These are phyloP conservation scores for Thera obeliscata DNA, from an alignment of 2,888 invertebrate genomes.

Conservation along the genomic window DNA sequence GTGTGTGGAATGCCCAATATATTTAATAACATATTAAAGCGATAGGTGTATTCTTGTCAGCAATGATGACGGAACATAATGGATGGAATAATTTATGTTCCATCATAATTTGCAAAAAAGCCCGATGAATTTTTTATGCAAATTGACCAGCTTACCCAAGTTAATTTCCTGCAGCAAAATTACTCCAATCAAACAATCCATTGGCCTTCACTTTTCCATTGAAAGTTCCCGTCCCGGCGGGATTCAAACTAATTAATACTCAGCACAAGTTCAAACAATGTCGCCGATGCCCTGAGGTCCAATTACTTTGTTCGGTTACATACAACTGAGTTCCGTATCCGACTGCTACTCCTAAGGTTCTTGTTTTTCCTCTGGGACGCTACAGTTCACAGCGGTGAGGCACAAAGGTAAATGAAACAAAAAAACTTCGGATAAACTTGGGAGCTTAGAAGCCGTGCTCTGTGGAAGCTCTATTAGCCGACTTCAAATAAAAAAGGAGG, in stretches of 20 bases:
- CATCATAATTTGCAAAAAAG: no score
- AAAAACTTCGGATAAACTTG: no score
- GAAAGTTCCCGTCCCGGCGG: slow-evolving; percentile 42
- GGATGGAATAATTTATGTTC: no score
- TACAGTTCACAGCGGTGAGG: slow-evolving; percentile 15
- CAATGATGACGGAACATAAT: no score
- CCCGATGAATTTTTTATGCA: neutral
- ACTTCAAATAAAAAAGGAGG: no score
- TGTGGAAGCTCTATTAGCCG: no score
- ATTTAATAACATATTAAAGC: no score
- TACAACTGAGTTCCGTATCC: slow-evolving; percentile 38
- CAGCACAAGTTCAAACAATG: slow-evolving; percentile 57
- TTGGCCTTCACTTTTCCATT: slow-evolving; percentile 51
- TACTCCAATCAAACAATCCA: slow-evolving; percentile 46
- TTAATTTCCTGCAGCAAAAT: slow-evolving; percentile 29
- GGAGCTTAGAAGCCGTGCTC: no score
- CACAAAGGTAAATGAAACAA: slow-evolving; percentile 5
- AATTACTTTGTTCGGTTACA: slow-evolving; percentile 55
- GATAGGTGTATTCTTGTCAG: no score
- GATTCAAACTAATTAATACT: slow-evolving; percentile 62
- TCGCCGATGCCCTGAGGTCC: slow-evolving; percentile 53
- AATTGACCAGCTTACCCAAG: slow-evolving; percentile 7
- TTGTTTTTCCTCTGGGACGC: slow-evolving; percentile 25
- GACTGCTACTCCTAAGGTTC: slow-evolving; percentile 19
- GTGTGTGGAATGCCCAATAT: no score